Conservation (phyloP, 2,888 invertebrate species). For the Cerastoderma edule region DNA sequence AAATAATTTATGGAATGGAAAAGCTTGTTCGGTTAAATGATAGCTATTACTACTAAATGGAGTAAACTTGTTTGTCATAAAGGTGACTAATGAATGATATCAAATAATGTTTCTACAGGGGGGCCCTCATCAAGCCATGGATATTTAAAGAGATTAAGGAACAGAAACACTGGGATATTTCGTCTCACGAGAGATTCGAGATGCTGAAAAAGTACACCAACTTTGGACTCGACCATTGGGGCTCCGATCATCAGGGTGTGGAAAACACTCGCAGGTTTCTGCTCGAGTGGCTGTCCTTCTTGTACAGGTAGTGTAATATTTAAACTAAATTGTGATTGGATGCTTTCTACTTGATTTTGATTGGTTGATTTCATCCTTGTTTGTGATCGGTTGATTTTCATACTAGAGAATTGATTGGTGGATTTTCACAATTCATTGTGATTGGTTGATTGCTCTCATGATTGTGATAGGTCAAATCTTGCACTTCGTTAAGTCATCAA, state of each 20-base stretch:
- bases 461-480: too few species aligned
- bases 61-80: too few species aligned
- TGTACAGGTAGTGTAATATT: conserved; percentile 80
- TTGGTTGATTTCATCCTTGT: background rate
- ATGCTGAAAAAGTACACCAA: conserved; percentile 94
- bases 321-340: conserved; percentile 1
- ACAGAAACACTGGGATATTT: conserved; percentile 94
- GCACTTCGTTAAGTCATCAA: too few species aligned
- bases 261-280: conserved; percentile 95
- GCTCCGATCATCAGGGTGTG: conserved; percentile 95
- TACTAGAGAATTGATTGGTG: background rate
- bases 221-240: conserved; percentile 99
- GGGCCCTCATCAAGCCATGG: conserved; percentile 99
- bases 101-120: conserved; percentile 86
- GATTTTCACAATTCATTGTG: background rate
- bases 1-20: too few species aligned
- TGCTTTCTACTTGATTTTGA: background rate
- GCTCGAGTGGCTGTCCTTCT: conserved; percentile 85
- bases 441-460: too few species aligned
- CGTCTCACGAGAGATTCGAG: conserved; percentile 94
- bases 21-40: too few species aligned
- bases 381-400: background rate
- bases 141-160: conserved; percentile 99
- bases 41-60: too few species aligned
- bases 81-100: too few species aligned